Evolutionary conservation across 2,888 invertebrate species (phyloP), one percentile per base, ranked within the genome.

Genomic region (Acanthacorydalis orientalis): DNA sequence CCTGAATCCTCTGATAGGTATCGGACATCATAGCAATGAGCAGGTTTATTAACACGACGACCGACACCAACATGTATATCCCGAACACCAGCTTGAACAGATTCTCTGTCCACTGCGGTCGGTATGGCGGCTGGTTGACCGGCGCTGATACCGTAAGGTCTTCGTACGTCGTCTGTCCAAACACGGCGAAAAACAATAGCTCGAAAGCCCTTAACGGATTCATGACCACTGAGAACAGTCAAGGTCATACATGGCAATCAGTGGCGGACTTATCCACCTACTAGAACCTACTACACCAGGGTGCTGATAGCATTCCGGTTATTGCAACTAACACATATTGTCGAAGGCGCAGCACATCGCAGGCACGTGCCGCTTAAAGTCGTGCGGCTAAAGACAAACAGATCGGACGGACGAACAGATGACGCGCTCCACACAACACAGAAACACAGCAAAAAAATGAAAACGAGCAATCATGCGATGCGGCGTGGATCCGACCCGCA

Each of bases 1-100:
- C 96, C 81, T 98, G 90, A 63, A 96, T 96, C 64, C 95, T 81
- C 70, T 97, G 96, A 72, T 98, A 97, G 61, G 97, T 97, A 78
- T 97, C 96, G 71, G 95, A 95, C 95, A 97, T 96, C 96, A 97
- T 96, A 74, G 97, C 97, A 80, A 97, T 97, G 68, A 97, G 85
- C 67, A 97, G 83, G 73, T 97, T 96, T 73, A 96, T 91, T 63
- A 97, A 81, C 65, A 97, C 96, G 71, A 97, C 89, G 65, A 95
- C 85, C 58, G 93, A 92, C 68, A 97, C 91, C 80, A 96, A 81
- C 81, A 96, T 84, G 80, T 96, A 97, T 68, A 90, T 80, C 60
- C 93, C 96, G 72, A 96, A 95, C 60, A 93, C 84, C 65, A 88
- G 72, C 74, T 87, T 87, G 77, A 87, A 88, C 61, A 88, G 78